These are phyloP conservation scores for Centropus unirufus DNA, from an alignment of 2,113 vertebrate species.

Conservation along the genomic window DNA sequence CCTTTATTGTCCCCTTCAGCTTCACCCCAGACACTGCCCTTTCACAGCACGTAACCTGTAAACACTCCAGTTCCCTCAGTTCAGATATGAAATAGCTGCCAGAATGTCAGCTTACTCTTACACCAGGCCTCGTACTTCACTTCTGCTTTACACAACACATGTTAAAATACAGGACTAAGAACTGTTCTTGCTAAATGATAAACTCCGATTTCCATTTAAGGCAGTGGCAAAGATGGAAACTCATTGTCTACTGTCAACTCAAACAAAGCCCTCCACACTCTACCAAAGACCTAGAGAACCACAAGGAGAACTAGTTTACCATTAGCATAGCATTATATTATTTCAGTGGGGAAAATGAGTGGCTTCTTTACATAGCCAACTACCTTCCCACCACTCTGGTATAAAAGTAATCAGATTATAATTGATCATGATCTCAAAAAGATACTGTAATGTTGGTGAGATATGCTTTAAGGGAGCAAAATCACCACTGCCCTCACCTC, in stretches of 20 bases:
- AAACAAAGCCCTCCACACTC: not conserved
- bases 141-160: not conserved
- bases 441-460: not conserved
- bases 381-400: not conserved
- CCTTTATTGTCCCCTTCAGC: not conserved
- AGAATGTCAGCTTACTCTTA: not conserved
- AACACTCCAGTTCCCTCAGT: not conserved
- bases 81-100: not conserved
- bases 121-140: not conserved
- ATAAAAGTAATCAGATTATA: not conserved
- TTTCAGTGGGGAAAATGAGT: not conserved
- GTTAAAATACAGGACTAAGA: not conserved
- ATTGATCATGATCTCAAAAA: not conserved
- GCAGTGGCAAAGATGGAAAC: not conserved
- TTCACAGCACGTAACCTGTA: not conserved
- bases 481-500: fast-evolving
- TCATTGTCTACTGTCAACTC: not conserved
- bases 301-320: fast-evolving
- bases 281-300: not conserved
- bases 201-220: not conserved
- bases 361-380: not conserved
- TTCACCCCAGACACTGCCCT: not conserved
- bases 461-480: not conserved
- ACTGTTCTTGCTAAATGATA: not conserved
- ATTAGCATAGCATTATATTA: fast-evolving